phyloP scores from a whole-genome alignment of 1,140 invertebrate species.

The Trachymyrmex septentrionalis region DNA sequence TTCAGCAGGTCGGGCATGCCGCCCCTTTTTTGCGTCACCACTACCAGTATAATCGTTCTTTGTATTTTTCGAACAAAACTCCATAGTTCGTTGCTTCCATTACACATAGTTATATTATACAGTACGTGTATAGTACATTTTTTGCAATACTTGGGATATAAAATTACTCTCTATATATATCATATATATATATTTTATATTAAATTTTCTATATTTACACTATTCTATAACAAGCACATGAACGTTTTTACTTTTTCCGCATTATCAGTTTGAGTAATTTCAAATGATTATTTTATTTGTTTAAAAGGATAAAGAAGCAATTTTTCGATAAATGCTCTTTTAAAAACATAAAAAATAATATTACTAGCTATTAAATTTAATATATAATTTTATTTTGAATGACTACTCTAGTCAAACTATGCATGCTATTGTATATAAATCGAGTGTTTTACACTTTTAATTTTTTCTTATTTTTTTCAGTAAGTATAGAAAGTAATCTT shows the following conservation, averaged over 20 bases:
- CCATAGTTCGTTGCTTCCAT: conserved; percentile 62
- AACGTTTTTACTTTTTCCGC: background rate
- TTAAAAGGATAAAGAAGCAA: background rate
- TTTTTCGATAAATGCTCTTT: conserved; percentile 1
- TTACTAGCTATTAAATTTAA: background rate
- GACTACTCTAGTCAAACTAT: background rate
- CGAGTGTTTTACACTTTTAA: background rate
- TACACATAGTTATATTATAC: conserved; percentile 59
- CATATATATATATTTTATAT: conserved; percentile 29
- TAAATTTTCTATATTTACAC: conserved; percentile 38
- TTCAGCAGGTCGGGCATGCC: conserved; percentile 66
- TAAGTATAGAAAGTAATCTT: conserved; percentile 13
- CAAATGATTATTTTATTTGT: background rate
- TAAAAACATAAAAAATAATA: conserved; percentile 12
- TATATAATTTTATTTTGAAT: conserved; percentile 7
- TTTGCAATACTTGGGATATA: conserved; percentile 39
- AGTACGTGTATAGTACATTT: conserved; percentile 30
- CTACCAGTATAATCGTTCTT: conserved; percentile 60
- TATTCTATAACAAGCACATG: background rate
- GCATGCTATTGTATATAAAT: background rate
- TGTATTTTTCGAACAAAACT: conserved; percentile 63
- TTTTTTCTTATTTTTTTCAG: background rate
- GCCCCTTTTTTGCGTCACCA: conserved; percentile 53
- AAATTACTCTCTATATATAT: conserved; percentile 40
- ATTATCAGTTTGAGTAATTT: background rate